phyloP scores from a whole-genome alignment of 2,113 vertebrate species.

The Prochilodus magdalenae region DNA sequence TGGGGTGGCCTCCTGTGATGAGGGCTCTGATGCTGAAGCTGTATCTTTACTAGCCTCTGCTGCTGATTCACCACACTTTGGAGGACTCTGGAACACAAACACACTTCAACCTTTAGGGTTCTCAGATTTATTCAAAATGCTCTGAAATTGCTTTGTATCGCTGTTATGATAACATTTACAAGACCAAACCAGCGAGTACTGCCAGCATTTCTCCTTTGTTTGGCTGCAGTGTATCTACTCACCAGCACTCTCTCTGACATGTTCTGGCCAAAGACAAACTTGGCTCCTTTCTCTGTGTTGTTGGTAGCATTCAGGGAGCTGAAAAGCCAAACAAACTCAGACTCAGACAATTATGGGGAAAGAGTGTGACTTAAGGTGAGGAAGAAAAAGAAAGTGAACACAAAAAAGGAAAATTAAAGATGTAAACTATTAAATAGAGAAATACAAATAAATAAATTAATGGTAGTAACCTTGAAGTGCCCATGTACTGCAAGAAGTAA shows the following conservation, averaged over 20 bases:
- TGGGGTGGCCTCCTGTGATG: slow-evolving; percentile 89
- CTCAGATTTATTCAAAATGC: background rate
- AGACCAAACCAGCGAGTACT: background rate
- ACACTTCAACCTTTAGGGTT: slow-evolving; percentile 5
- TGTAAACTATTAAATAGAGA: background rate
- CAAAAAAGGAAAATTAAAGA: background rate
- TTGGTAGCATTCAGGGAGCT: slow-evolving; percentile 88
- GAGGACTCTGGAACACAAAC: slow-evolving; percentile 85
- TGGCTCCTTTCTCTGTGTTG: slow-evolving; percentile 86
- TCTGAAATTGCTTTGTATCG: background rate
- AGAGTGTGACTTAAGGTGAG: background rate
- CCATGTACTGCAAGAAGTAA: slow-evolving; percentile 97
- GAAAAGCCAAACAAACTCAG: slow-evolving; percentile 35
- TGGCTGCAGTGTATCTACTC: slow-evolving; percentile 67
- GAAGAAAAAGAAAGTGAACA: background rate
- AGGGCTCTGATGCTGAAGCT: slow-evolving; percentile 83
- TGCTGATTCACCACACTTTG: slow-evolving; percentile 82
- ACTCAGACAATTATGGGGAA: background rate
- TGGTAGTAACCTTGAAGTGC: slow-evolving; percentile 85
- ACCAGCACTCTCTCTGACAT: slow-evolving; percentile 98
- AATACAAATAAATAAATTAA: background rate
- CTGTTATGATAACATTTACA: background rate
- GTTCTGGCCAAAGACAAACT: slow-evolving; percentile 98
- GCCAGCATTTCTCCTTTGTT: background rate
- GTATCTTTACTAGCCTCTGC: slow-evolving; percentile 86